Base-by-base conservation (phyloP, 2,797 vertebrate species). In the Leucoraja ocellata region DNA sequence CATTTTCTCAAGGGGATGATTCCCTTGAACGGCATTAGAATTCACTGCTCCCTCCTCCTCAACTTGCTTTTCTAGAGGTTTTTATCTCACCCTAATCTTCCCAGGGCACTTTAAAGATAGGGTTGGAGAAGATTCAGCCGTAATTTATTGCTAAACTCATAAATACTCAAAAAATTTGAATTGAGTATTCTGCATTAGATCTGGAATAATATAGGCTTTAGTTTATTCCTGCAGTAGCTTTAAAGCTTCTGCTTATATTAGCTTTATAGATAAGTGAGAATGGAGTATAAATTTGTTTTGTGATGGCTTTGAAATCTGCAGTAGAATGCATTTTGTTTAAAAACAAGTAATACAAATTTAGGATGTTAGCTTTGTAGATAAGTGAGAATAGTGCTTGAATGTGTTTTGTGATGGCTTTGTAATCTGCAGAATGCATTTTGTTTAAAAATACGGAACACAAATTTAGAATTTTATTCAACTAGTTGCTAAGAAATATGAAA, bases 141-240 rank as follows among this genome's bases (percentile, higher is more conserved):
- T 74, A 58, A 68, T 7, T 4, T 13, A 23, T 76, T 36, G 10
- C 46, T 58, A 76, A 74, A 92, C 16, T 28, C 39, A 73, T 23
- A n/a, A 4, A 74, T 25, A 9, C n/a, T n/a, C n/a, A n/a, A n/a
- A 92, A 16, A 13, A 2, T 54, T 92, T 92, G 7, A 54, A 46
- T 13, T 68, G 68, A 73, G 16, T 39, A 73, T 91, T 74, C 39
- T 91, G 90, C 39, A 91, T 91, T 91, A 71, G 16, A 73, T 91
- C 9, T 23, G 21, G 21, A 25, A 39, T 39, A 25, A 25, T 76
- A 18, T 71, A 23, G n/a, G 46, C 3, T 61, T 36, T 74, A 7
- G 21, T 84, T 84, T 58, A 76, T 39, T 92, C 46, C 13, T n/a
- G 13, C 18, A 74, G 39, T 58, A 46, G 13, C 21, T 54, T 46